Conservation (phyloP, 2,888 invertebrate species). For the Pollenia labialis region DNA sequence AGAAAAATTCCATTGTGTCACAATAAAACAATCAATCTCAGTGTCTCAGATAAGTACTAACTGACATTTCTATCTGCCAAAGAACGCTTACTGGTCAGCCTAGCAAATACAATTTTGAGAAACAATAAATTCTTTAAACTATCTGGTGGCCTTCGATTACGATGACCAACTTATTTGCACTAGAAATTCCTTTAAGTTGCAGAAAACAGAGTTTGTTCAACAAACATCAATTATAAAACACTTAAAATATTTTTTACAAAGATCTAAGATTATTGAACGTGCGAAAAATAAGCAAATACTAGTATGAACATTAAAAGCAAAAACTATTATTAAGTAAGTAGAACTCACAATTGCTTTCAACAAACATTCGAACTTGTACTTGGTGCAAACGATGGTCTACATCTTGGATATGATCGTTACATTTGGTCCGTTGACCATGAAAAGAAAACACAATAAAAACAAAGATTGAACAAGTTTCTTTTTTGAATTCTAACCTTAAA, state of each 20-base stretch:
- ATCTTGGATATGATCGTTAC: slow-evolving; percentile 14
- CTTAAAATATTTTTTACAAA: slow-evolving; percentile 55
- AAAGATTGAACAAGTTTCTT: slow-evolving; percentile 34
- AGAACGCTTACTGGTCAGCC: too few relatives aligned
- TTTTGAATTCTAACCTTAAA: slow-evolving; percentile 23
- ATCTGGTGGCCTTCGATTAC: slow-evolving; percentile 6
- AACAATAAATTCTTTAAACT: background rate
- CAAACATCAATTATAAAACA: slow-evolving; percentile 64
- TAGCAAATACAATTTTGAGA: background rate
- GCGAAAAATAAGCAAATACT: slow-evolving; percentile 63
- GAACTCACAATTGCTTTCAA: background rate
- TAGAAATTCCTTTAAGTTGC: slow-evolving; percentile 47
- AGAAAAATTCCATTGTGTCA: too few relatives aligned
- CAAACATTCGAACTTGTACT: background rate
- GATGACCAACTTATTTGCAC: slow-evolving; percentile 46
- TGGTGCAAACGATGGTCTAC: slow-evolving; percentile 35
- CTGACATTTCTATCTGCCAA: too few relatives aligned
- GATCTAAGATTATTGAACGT: slow-evolving; percentile 61
- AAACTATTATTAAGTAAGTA: slow-evolving; percentile 45
- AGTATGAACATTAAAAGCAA: background rate
- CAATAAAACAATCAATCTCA: too few relatives aligned
- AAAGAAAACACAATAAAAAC: slow-evolving; percentile 8
- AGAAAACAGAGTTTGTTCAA: slow-evolving; percentile 5
- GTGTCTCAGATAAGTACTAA: too few relatives aligned
- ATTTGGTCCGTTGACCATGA: slow-evolving; percentile 30